Percentiles rank a stretch among this genome's conserved stretches.
phyloP scores from a whole-genome alignment of 2,113 vertebrate genomes.

The Spheniscus mendiculus region DNA sequence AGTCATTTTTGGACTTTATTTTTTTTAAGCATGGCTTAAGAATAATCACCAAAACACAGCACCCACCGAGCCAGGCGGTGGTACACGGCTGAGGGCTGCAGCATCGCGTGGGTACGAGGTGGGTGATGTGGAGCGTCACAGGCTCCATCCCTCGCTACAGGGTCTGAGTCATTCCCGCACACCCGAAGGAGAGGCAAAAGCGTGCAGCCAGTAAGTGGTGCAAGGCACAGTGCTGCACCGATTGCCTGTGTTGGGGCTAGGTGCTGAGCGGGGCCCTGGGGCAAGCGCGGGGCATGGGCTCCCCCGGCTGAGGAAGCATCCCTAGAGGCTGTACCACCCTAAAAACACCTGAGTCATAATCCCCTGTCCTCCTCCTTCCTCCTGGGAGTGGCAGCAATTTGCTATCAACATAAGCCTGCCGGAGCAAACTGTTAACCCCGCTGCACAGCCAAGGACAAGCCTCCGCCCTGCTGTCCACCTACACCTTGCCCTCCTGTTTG shows the following conservation, averaged over 20 bases:
- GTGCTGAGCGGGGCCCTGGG: neutral
- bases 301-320: neutral
- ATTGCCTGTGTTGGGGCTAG: rapidly evolving
- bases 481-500: neutral
- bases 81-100: rapidly evolving
- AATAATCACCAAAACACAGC: neutral
- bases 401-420: neutral
- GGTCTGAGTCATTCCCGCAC: neutral
- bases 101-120: rapidly evolving
- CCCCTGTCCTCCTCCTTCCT: slow-evolving; percentile 45
- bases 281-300: neutral
- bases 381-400: slow-evolving; percentile 58
- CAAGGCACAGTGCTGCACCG: rapidly evolving
- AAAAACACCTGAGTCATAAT: slow-evolving; percentile 63
- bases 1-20: neutral
- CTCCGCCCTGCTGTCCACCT: slow-evolving; percentile 33
- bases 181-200: rapidly evolving
- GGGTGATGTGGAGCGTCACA: rapidly evolving
- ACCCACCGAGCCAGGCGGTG: neutral
- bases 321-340: slow-evolving; percentile 33
- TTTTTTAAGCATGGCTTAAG: neutral
- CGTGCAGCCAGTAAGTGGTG: rapidly evolving
- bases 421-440: neutral
- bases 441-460: neutral
- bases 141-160: neutral